Evolutionary conservation across 1,140 invertebrate genomes (phyloP), one percentile per base, ranked within the genome.

Genomic region (Hyles vespertilio): DNA sequence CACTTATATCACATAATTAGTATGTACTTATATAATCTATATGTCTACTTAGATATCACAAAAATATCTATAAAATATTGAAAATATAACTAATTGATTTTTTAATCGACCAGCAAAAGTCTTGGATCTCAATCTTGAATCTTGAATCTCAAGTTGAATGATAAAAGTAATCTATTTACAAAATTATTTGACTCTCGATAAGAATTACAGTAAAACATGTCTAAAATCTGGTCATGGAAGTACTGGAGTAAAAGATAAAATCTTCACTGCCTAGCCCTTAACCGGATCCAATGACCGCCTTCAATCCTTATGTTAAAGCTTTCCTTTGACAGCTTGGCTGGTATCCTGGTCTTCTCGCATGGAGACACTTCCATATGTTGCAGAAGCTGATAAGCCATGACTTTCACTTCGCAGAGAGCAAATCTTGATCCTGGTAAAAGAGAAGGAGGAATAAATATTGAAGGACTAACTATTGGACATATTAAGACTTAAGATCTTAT

Each of bases 351-450:
- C 58, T 77, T 81, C 52, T 70, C 58, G 4, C 68, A 70, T 2
- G 72, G 64, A 12, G 65, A 59, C 22, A 87, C 53, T 10, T 79
- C 74, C 62, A 86, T 73, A 11, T 84, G 59, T 8, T 64, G 61
- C 6, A 81, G 58, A 0, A 81, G 46, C 50, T 74, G 59, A 58
- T 77, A 78, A 9, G 65, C 49, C 65, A 81, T 68, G 46, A 79
- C 69, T 63, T 89, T 87, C n/a, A 74, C 72, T 66, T 89, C 81
- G 64, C 86, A 74, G 0, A 84, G 65, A 10, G 85, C 86, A 65
- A 89, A 88, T 53, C 82, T 64, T 11, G 77, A 83, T 7, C 83
- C 84, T 77, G 12, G 36, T 45, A 58, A 12, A 57, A 43, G 32
- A 4, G 11, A 22, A 49, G 48, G 12, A 49, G 11, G 6, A 7